Base-by-base conservation (phyloP, 2,113 vertebrate genomes). In the Copsychus sechellarum region DNA sequence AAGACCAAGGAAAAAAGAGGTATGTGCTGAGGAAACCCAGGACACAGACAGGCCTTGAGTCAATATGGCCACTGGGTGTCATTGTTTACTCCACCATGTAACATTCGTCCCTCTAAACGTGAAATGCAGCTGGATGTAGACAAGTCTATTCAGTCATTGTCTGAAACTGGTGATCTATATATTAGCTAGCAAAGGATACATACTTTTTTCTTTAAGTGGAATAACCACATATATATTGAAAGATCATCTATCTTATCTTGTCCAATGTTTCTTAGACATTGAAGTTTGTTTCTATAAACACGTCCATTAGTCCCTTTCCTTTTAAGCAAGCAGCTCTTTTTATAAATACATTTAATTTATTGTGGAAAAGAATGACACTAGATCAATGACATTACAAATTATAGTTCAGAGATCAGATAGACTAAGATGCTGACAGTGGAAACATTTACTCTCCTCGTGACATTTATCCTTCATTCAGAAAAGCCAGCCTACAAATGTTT, bases 1-100 rank as follows among this genome's bases (percentile, higher is more conserved):
- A 34, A 71, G 81, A 31, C 1, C 18, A 84, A 54, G 11, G 5
- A 40, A 61, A 62, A 74, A 78, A 19, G 8, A 60, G 1, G 14
- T 74, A 18, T 33, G 2, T 69, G 13, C 23, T 78, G 80, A 40
- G 36, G 26, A 76, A 88, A 70, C 31, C 6, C 12, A 48, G 5
- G 48, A n/a, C 2, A n/a, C 18, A 36, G 34, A 11, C 6, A 26
- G 22, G 51, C 38, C 45, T 22, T 73, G 71, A 67, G 54, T 48
- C 34, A 11, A 9, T 90, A 43, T 33, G 77, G 45, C 97, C 97
- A 94, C 96, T 97, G 92, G 96, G 92, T 96, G 97, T 96, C 97
- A 94, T 92, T 90, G 83, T 96, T 96, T 95, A 74, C 94, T 90
- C 95, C 91, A 74, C 67, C 91, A 95, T 85, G n/a, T 14, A 92